Percentiles rank a stretch among this genome's conserved stretches.
Evolutionary conservation across 2,113 vertebrate genomes (phyloP).

Genomic region (Pterocles burchelli): DNA sequence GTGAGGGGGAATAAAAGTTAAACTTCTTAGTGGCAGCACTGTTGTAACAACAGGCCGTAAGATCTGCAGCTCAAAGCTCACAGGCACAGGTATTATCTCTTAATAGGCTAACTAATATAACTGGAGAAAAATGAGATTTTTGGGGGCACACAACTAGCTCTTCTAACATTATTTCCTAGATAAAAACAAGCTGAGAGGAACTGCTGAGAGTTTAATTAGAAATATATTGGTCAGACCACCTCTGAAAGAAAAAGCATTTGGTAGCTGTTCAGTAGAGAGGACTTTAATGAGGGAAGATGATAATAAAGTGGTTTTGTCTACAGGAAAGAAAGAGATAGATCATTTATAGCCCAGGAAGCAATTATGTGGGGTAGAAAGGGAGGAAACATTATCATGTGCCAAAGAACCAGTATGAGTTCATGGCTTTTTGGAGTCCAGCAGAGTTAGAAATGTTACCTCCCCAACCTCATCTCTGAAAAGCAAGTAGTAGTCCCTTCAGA

Average conservation of each 20-base stretch:
- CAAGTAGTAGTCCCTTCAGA: background rate
- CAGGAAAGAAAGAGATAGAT: background rate
- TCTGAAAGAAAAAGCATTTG: background rate
- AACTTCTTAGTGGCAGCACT: background rate
- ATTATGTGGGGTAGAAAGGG: background rate
- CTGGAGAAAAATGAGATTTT: background rate
- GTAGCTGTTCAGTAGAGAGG: background rate
- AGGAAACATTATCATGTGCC: background rate
- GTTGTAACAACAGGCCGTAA: background rate
- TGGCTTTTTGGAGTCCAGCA: background rate
- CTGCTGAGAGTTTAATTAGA: constrained; percentile 24
- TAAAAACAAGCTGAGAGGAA: background rate
- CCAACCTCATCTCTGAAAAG: background rate
- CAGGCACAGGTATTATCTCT: background rate
- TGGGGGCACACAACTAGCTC: background rate
- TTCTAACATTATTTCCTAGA: background rate
- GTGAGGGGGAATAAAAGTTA: background rate
- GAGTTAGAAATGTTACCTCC: background rate
- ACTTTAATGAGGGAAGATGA: background rate
- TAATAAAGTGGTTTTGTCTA: background rate
- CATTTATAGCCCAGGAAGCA: background rate
- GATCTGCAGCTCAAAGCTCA: background rate
- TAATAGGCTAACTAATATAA: background rate
- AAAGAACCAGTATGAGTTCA: background rate
- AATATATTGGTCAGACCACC: background rate